Evolutionary conservation across 2,797 vertebrate genomes (phyloP).

Genomic region (Varecia variegata): DNA sequence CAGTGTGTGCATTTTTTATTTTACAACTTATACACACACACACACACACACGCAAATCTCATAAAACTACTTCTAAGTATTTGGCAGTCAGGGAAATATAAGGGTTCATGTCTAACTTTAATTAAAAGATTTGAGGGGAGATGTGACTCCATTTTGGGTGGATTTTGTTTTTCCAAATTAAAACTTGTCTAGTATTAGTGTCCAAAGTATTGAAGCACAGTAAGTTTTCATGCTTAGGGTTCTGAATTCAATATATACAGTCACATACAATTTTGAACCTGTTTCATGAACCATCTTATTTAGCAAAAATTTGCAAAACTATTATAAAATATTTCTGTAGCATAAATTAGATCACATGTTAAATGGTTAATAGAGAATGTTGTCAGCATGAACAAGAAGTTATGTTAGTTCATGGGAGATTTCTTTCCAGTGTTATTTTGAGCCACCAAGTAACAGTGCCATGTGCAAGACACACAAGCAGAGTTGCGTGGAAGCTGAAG

Average conservation of each 20-base stretch:
- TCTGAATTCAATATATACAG: conserved; percentile 40
- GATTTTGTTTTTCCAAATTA: conserved; percentile 62
- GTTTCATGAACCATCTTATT: not conserved
- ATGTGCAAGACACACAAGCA: not conserved
- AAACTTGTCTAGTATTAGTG: conserved; percentile 58
- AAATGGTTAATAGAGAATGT: not conserved
- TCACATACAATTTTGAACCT: not conserved
- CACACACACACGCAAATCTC: conserved; percentile 77
- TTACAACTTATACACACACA: conserved; percentile 77
- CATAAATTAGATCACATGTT: not conserved
- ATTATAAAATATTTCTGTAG: not conserved
- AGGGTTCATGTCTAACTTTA: conserved; percentile 79
- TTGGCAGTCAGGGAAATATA: conserved; percentile 76
- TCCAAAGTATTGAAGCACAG: conserved; percentile 21
- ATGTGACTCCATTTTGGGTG: conserved; percentile 57
- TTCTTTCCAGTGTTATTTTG: not conserved
- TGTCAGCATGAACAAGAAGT: not conserved
- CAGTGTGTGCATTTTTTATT: conserved; percentile 75
- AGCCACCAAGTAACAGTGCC: not conserved
- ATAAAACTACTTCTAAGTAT: conserved; percentile 82
- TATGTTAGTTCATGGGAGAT: not conserved
- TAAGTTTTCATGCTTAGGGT: conserved; percentile 35
- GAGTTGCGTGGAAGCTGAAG: not conserved
- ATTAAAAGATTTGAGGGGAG: conserved; percentile 80
- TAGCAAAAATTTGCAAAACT: not conserved